Evolutionary conservation across 2,888 invertebrate species (phyloP), one percentile per base, ranked within the genome.

Genomic region (Phania funesta): DNA sequence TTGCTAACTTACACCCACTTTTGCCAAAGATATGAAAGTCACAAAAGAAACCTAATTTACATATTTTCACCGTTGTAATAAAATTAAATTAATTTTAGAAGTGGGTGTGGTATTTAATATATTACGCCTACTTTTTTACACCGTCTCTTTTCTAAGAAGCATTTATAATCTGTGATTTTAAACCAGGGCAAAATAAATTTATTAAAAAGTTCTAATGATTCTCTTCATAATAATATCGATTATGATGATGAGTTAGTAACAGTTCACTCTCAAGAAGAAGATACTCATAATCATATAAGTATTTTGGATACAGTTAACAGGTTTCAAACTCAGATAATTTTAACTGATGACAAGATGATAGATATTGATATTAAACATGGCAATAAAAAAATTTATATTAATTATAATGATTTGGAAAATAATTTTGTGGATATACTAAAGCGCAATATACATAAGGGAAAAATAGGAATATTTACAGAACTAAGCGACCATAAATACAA

Each of bases 401-500:
- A 32, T 44, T 60, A 58, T 13, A 1, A 11, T 5, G 81, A 84
- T 24, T 70, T 80, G 6, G 24, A 67, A 11, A 67, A 62, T 24
- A 52, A 58, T 32, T 41, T 76, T 16, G 20, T 26, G 9, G 38
- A 76, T 7, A 84, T 81, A 22, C 54, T 83, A 11, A 50, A 9
- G 20, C 50, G 56, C 46, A 29, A 74, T 50, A 46, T 83, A 35
- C 41, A 24, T 9, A 68, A 46, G n/a, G 70, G 75, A 11, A 80
- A 71, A 64, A 38, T 76, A 20, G 83, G 80, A 9, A 83, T 83
- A 20, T 83, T 41, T 52, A 73, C 71, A 0, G 71, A 83, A 35
- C 16, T 83, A 11, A 16, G 32, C 56, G 79, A 85, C 26, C 29
- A 32, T 24, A 50, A 26, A 26, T 75, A 68, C 41, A 41, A 41